Base-by-base conservation (phyloP, 2,888 invertebrate species). In the Caenorhabditis macrosperma region DNA sequence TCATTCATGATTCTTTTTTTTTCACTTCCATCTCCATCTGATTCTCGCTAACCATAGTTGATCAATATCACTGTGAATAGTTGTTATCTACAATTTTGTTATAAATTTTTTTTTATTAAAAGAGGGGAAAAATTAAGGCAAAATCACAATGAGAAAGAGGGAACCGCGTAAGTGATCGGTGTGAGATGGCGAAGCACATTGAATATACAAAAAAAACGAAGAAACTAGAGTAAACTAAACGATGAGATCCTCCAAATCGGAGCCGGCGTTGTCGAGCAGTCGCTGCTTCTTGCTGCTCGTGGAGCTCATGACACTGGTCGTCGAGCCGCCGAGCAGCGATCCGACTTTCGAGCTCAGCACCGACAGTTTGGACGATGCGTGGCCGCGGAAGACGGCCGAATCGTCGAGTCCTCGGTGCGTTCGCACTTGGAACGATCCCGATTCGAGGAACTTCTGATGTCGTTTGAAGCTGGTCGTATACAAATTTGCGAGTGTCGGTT, bases 401-500 rank as follows among this genome's bases (percentile, higher is more conserved):
- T 94, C 94, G 87, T 95, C 95, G 20, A 95, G 91, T 0, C 95
- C 95, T 10, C 95, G 93, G 90, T 95, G 95, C 15, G 95, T 93
- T 0, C 94, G 94, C 41, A 95, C 93, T 0, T 93, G 60, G 63
- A 83, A 78, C 1, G 26, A 28, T 0, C 66, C 76, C 1, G 72
- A 68, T 57, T 76, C 69, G 35, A 75, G 64, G 12, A 60, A 55
- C 28, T 93, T 92, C 41, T 93, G 91, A 3, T 93, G 91, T 6
- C 94, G 93, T 59, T 94, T 91, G 90, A 95, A 96, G 82, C 95
- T 95, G 0, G 93, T 87, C 0, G 95, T 95, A 67, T 94, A 93
- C 9, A 96, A 92, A 26, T 93, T 92, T 33, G 93, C 93, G 28
- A 93, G 92, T 0, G 94, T 94, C 1, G 95, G 95, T 89, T 96